Percentiles rank a stretch among this genome's conserved stretches.
Conservation (phyloP, 2,113 vertebrate genomes). For the Hippocampus mohnikei region DNA sequence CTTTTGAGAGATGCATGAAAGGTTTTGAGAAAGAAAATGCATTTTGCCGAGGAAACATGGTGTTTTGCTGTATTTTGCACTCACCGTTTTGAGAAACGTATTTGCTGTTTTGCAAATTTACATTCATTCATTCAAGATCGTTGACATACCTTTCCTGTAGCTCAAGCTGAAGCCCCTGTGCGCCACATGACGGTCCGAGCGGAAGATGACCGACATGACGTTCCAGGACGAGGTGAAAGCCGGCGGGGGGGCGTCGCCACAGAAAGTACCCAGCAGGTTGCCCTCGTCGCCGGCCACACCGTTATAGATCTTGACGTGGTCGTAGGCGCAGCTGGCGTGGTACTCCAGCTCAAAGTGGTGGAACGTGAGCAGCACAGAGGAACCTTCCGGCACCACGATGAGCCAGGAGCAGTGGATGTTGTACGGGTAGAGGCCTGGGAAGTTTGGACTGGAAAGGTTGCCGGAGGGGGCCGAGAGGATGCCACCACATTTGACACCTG, state of each 20-base stretch:
- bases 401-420: constrained; percentile 88
- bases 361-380: constrained; percentile 88
- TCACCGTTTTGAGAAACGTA: too few relatives aligned
- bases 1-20: too few relatives aligned
- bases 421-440: constrained; percentile 87
- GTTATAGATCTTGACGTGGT: constrained; percentile 95
- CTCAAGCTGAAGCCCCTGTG: constrained; percentile 81
- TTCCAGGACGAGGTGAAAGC: constrained; percentile 94
- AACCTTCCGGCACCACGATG: constrained; percentile 92
- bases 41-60: too few relatives aligned
- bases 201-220: constrained; percentile 89
- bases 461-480: constrained; percentile 86
- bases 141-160: constrained; percentile 84
- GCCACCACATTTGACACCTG: constrained; percentile 95
- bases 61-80: too few relatives aligned
- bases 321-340: constrained; percentile 82
- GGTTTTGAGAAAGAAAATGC: too few relatives aligned
- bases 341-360: constrained; percentile 89
- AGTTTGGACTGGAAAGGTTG: constrained; percentile 95
- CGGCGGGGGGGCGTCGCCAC: constrained; percentile 80
- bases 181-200: constrained; percentile 90
- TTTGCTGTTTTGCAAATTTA: too few relatives aligned
- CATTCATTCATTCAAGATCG: background rate
- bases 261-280: constrained; percentile 92
- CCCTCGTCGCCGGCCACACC: constrained; percentile 82